These are phyloP conservation scores for Penelope pileata DNA, from an alignment of 2,113 vertebrate species.

Conservation along the genomic window DNA sequence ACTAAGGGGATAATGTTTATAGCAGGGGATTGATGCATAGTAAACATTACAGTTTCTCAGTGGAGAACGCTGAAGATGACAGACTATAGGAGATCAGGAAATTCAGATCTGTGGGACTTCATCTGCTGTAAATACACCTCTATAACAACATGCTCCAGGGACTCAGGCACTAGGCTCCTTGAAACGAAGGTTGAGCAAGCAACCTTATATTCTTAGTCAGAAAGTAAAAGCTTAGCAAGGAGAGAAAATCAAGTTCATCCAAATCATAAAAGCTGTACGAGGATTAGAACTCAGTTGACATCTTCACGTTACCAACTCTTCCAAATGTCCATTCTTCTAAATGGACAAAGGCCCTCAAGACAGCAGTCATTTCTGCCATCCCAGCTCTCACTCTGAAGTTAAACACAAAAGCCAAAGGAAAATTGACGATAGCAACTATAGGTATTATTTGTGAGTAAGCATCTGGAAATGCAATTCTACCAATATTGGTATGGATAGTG, in stretches of 20 bases:
- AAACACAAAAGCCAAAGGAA: not conserved
- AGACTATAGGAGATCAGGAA: constrained; percentile 70
- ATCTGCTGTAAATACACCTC: constrained; percentile 31
- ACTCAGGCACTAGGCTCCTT: not conserved
- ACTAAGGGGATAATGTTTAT: constrained; percentile 31
- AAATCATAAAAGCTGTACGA: constrained; percentile 49
- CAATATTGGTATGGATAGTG: not conserved
- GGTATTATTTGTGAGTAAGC: not conserved
- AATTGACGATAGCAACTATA: not conserved
- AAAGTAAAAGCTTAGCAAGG: constrained; percentile 51
- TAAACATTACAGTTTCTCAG: constrained; percentile 31
- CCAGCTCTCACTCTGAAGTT: not conserved
- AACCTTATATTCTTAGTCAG: constrained; percentile 9
- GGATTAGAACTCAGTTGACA: constrained; percentile 13
- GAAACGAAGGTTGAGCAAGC: not conserved
- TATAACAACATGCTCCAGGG: not conserved
- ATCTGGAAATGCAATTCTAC: not conserved
- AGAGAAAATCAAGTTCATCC: constrained; percentile 30
- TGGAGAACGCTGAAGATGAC: constrained; percentile 40
- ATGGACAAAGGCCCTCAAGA: not conserved
- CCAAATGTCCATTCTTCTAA: not conserved
- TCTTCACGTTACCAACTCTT: not conserved
- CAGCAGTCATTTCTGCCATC: not conserved
- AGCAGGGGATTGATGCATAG: constrained; percentile 1
- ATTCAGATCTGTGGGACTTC: constrained; percentile 55